Percentiles rank a stretch among this genome's conserved stretches.
phyloP scores from a whole-genome alignment of 2,113 vertebrate genomes.

The Semicossyphus pulcher region DNA sequence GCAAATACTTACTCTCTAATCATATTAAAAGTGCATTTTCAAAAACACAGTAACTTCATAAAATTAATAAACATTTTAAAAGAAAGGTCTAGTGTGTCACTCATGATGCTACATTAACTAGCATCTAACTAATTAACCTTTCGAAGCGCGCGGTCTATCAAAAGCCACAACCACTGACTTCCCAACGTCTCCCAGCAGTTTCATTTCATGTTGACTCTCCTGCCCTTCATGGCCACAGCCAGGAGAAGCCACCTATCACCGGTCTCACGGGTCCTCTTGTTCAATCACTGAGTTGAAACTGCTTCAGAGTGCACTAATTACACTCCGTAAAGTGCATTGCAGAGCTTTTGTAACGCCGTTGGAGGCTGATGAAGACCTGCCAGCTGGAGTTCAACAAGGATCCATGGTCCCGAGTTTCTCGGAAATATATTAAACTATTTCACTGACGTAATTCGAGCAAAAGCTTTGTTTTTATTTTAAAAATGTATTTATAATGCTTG shows the following conservation, averaged over 20 bases:
- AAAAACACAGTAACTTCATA: too few species aligned
- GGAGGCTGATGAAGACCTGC: slow-evolving; percentile 59
- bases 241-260: slow-evolving; percentile 49
- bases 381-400: slow-evolving; percentile 12
- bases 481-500: neutral
- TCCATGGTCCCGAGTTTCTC: neutral
- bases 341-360: slow-evolving; percentile 54
- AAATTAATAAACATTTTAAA: too few species aligned
- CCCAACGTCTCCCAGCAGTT: slow-evolving; percentile 40
- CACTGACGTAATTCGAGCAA: neutral
- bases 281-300: slow-evolving; percentile 67
- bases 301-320: slow-evolving; percentile 65
- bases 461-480: neutral
- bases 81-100: too few species aligned
- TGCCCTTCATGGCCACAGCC: slow-evolving; percentile 38
- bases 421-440: too few species aligned
- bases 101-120: neutral
- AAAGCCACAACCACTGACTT: slow-evolving; percentile 5
- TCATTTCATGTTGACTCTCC: slow-evolving; percentile 42
- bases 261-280: slow-evolving; percentile 66
- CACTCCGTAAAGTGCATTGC: slow-evolving; percentile 60
- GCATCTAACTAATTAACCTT: neutral
- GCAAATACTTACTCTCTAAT: too few species aligned
- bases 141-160: slow-evolving; percentile 10
- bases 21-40: too few species aligned